Evolutionary conservation across 2,888 invertebrate species (phyloP), one percentile per base, ranked within the genome.

Genomic region (Ectemnius lituratus): DNA sequence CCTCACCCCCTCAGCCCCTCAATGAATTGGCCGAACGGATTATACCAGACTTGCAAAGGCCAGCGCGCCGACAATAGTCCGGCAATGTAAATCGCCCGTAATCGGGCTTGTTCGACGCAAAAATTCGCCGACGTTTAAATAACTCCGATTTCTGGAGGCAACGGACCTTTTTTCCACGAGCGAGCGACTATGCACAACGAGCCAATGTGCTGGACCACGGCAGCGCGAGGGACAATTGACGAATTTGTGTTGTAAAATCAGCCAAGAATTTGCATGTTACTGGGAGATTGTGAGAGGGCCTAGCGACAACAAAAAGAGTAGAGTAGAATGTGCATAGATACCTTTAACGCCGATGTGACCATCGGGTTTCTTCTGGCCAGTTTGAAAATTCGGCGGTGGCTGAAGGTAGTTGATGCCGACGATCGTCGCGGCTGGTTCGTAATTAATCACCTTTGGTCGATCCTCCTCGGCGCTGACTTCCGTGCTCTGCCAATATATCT

Each of bases 391-490:
- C 5, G 90, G 90, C 45, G 90, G 90, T 57, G 90, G 90, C 75
- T 90, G 90, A 8, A 89, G 86, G 69, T 90, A 90, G 78, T 90
- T 89, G 72, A 89, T 88, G 47, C 90, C 90, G 52, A 90, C 88
- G 61, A 90, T 88, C 27, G 89, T 90, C 3, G 87, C 88, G 16
- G 86, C 86, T 11, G 88, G 88, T 65, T 86, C 88, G 27, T 85
- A 83, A 60, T 88, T 86, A 37, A 87, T 81, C 67, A 86, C 83
- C 52, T 76, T 79, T 3, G 87, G 87, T 80, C 91, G 91, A 79
- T 94, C 93, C 84, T 94, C 93, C 85, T 94, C 93, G 47, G 94
- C 92, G 80, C 93, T 94, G 83, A 93, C 94, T 88, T 95, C 95
- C 6, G 93, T 93, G 85, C 93, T 94, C 88, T 94, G 93, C 92